Evolutionary conservation across 1,140 invertebrate genomes (phyloP).

Genomic region (Nasonia longicornis): DNA sequence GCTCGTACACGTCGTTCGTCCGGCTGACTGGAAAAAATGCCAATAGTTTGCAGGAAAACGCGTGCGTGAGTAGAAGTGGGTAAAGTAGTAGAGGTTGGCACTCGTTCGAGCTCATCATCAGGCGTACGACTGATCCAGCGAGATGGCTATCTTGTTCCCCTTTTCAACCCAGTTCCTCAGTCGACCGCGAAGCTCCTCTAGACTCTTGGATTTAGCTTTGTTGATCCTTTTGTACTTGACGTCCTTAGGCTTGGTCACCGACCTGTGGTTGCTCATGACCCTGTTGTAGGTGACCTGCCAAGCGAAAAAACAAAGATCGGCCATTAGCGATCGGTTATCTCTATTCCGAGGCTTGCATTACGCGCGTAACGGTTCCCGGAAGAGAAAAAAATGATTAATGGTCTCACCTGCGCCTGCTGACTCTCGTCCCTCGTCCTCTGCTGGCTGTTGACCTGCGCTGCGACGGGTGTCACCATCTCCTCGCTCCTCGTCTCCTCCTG

Average conservation of each 20-base stretch:
- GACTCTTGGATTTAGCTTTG: conserved; percentile 89
- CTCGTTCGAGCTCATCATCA: conserved; percentile 38
- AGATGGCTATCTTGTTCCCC: conserved; percentile 75
- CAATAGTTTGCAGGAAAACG: conserved; percentile 18
- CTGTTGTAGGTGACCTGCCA: conserved; percentile 83
- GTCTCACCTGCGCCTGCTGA: conserved; percentile 64
- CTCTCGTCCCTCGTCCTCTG: conserved; percentile 63
- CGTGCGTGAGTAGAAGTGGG: not conserved
- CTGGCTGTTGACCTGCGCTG: not conserved
- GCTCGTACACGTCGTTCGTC: not conserved
- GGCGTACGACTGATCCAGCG: conserved; percentile 68
- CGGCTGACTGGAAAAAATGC: conserved; percentile 42
- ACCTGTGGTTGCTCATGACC: conserved; percentile 90
- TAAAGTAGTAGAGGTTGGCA: conserved; percentile 21
- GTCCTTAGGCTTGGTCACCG: conserved; percentile 90
- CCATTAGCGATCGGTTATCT: not conserved
- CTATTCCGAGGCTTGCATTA: too few species aligned
- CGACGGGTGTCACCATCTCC: conserved; percentile 11
- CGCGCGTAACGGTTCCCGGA: not conserved
- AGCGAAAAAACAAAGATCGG: conserved; percentile 25
- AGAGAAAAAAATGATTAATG: conserved; percentile 23
- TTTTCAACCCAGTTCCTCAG: conserved; percentile 88
- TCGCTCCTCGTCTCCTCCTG: conserved; percentile 55
- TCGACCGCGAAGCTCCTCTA: conserved; percentile 85
- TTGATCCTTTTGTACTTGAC: conserved; percentile 92